These are phyloP conservation scores for Cyrtonyx montezumae DNA, from an alignment of 2,113 vertebrate genomes.

Conservation along the genomic window DNA sequence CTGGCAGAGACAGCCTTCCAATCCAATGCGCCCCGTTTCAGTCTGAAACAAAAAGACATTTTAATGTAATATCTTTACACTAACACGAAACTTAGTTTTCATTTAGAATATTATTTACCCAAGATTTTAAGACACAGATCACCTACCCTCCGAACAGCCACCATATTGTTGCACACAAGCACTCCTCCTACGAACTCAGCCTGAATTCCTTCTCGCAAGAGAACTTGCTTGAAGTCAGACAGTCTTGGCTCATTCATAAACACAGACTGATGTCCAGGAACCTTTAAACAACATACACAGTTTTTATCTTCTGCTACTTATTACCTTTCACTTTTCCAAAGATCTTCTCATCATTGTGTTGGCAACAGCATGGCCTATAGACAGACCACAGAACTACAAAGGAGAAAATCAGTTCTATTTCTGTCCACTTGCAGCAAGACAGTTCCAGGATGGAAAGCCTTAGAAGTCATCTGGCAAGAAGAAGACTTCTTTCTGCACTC, in stretches of 20 bases:
- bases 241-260: conserved; percentile 98
- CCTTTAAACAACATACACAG: conserved; percentile 73
- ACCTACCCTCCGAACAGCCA: conserved; percentile 97
- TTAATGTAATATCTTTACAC: neutral
- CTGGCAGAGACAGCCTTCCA: conserved; percentile 97
- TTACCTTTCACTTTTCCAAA: neutral
- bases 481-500: neutral
- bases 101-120: neutral
- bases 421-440: neutral
- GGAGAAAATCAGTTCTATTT: neutral
- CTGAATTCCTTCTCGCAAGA: conserved; percentile 95
- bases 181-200: conserved; percentile 98
- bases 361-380: neutral
- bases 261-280: conserved; percentile 95
- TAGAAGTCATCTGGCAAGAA: neutral
- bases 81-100: neutral
- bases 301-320: neutral
- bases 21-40: conserved; percentile 95
- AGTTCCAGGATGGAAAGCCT: neutral
- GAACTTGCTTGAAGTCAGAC: conserved; percentile 98
- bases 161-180: conserved; percentile 97
- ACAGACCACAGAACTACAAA: neutral
- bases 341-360: neutral
- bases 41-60: conserved; percentile 84
- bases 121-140: neutral